Evolutionary conservation across 2,797 vertebrate species (phyloP).

Genomic region (Myotis pilosus): DNA sequence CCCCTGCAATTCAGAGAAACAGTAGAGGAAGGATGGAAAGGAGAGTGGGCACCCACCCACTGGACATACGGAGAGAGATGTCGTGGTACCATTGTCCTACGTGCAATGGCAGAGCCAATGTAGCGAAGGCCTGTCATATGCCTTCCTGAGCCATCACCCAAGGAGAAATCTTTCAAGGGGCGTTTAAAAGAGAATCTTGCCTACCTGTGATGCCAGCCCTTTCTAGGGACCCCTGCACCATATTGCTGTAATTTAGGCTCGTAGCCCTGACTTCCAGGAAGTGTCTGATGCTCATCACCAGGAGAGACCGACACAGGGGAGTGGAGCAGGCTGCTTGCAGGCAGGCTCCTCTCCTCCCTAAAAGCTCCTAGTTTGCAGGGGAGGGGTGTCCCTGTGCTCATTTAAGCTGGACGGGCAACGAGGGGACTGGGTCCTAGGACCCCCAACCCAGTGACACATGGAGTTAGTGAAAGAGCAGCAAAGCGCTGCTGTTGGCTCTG

Average conservation of each 20-base stretch:
- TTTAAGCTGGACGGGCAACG: too few species aligned
- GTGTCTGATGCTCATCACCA: rapidly evolving
- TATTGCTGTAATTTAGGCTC: neutral
- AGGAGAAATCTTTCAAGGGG: neutral
- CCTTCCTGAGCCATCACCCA: too few species aligned
- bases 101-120: rapidly evolving
- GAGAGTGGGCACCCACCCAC: too few species aligned
- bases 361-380: neutral
- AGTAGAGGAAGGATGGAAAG: neutral
- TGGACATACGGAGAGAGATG: rapidly evolving
- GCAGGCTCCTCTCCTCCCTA: neutral
- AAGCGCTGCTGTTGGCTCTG: rapidly evolving
- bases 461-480: too few species aligned
- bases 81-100: rapidly evolving
- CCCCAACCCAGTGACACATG: rapidly evolving
- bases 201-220: rapidly evolving
- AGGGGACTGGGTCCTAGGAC: rapidly evolving
- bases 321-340: neutral
- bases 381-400: neutral
- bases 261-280: neutral
- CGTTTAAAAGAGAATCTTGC: neutral
- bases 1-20: neutral
- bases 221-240: too few species aligned
- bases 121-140: rapidly evolving
- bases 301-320: neutral